Conservation (phyloP, 2,113 vertebrate species). For the Pluvianellus socialis region DNA sequence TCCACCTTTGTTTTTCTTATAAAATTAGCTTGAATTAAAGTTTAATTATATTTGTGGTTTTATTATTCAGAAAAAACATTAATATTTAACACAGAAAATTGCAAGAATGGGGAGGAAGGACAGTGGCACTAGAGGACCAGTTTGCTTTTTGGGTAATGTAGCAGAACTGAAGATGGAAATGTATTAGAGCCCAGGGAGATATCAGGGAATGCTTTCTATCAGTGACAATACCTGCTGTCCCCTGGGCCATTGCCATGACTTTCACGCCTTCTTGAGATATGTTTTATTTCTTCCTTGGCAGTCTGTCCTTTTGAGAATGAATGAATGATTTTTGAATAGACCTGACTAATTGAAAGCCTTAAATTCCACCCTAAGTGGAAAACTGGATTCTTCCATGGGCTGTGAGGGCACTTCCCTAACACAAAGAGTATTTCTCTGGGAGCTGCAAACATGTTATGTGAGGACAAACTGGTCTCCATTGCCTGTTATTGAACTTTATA, state of each 20-base stretch:
- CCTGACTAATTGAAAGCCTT: not conserved
- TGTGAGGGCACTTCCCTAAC: not conserved
- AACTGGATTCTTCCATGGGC: not conserved
- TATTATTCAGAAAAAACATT: not conserved
- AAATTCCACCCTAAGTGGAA: not conserved
- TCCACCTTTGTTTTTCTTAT: not conserved
- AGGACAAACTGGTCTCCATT: not conserved
- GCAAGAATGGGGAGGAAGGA: not conserved
- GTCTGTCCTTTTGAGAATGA: not conserved
- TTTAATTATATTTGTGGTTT: not conserved
- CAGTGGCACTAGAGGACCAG: not conserved
- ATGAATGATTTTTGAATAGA: not conserved
- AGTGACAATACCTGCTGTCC: not conserved
- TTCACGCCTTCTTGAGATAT: not conserved
- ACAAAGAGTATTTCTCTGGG: not conserved
- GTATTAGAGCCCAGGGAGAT: not conserved
- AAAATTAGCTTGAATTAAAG: not conserved
- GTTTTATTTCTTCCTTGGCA: constrained; percentile 31
- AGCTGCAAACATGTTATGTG: fast-evolving
- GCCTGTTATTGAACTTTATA: not conserved
- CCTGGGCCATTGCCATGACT: not conserved
- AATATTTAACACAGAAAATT: not conserved
- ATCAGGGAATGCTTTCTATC: not conserved
- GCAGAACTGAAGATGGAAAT: not conserved
- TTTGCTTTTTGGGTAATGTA: not conserved